These are phyloP conservation scores for Hemibagrus guttatus DNA, from an alignment of 2,797 vertebrate species.

Conservation along the genomic window DNA sequence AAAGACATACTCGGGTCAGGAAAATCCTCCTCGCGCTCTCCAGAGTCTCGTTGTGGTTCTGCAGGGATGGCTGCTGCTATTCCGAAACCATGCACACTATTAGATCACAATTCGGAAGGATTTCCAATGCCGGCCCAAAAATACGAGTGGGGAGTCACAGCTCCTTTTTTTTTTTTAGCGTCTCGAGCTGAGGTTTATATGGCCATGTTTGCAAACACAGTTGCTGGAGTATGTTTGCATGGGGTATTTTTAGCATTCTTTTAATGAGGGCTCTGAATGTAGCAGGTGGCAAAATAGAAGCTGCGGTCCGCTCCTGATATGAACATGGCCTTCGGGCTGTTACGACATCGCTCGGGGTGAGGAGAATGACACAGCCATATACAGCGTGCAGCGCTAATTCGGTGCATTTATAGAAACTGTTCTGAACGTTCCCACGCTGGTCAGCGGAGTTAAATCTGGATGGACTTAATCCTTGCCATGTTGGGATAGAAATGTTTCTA, in stretches of 20 bases:
- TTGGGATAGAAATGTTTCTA: not conserved
- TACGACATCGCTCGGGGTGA: slow-evolving; percentile 27
- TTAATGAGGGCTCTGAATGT: slow-evolving; percentile 35
- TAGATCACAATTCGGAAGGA: slow-evolving; percentile 44
- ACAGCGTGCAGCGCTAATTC: slow-evolving; percentile 22
- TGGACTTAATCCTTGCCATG: not conserved
- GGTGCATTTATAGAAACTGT: slow-evolving; percentile 27
- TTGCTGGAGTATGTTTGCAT: slow-evolving; percentile 4
- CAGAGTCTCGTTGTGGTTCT: slow-evolving; percentile 49
- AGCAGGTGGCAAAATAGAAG: slow-evolving; percentile 48
- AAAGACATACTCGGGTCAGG: slow-evolving; percentile 47
- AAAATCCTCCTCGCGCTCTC: slow-evolving; percentile 41
- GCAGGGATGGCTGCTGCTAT: slow-evolving; percentile 32
- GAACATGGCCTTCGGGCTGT: slow-evolving; percentile 41
- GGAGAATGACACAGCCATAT: slow-evolving; percentile 43
- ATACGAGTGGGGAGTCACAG: not conserved
- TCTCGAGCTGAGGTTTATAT: slow-evolving; percentile 38
- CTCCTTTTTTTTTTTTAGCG: slow-evolving; percentile 45
- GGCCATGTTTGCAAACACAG: slow-evolving; percentile 56
- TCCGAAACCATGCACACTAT: slow-evolving; percentile 35
- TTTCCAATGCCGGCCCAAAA: slow-evolving; percentile 25
- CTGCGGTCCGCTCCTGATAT: slow-evolving; percentile 50
- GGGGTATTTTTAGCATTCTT: slow-evolving; percentile 48
- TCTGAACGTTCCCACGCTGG: not conserved
- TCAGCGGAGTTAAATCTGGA: slow-evolving; percentile 3